Percentiles rank a stretch among this genome's conserved stretches.
Conservation (phyloP, 2,888 invertebrate genomes). For the Tetheella fluctuosa region DNA sequence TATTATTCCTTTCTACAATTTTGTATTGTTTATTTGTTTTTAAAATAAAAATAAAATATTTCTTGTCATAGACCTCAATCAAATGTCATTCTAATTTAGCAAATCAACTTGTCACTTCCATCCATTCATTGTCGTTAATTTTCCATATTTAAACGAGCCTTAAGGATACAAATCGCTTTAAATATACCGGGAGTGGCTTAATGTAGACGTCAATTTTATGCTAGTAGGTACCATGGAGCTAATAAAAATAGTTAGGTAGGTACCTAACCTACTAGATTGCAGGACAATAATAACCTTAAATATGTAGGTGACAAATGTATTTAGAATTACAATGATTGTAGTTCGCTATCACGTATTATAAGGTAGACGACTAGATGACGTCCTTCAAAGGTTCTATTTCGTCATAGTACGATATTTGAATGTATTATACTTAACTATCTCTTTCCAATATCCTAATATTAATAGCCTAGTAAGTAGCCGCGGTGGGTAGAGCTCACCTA, state of each 20-base stretch:
- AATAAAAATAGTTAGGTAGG: neutral
- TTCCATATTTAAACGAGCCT: neutral
- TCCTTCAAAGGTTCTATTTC: constrained; percentile 5
- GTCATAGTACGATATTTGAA: neutral
- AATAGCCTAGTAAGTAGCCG: too few relatives aligned
- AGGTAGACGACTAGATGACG: constrained; percentile 5
- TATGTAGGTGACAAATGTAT: constrained; percentile 61
- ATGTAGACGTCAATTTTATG: constrained; percentile 34
- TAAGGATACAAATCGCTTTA: constrained; percentile 37
- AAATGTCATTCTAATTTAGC: neutral
- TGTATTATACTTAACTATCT: neutral
- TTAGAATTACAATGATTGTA: constrained; percentile 10
- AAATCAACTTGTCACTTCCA: neutral
- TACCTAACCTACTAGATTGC: neutral
- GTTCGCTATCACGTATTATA: neutral
- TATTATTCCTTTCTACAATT: too few relatives aligned
- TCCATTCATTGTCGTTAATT: neutral
- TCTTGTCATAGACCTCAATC: neutral
- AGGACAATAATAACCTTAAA: constrained; percentile 50
- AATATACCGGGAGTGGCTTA: constrained; percentile 55
- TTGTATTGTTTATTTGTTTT: neutral
- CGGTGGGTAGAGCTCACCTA: too few relatives aligned
- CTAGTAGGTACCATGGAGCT: constrained; percentile 1
- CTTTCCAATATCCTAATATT: neutral
- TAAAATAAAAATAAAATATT: neutral